These are phyloP conservation scores for Ambastaia sidthimunki DNA, from an alignment of 2,797 vertebrate genomes.

Conservation along the genomic window DNA sequence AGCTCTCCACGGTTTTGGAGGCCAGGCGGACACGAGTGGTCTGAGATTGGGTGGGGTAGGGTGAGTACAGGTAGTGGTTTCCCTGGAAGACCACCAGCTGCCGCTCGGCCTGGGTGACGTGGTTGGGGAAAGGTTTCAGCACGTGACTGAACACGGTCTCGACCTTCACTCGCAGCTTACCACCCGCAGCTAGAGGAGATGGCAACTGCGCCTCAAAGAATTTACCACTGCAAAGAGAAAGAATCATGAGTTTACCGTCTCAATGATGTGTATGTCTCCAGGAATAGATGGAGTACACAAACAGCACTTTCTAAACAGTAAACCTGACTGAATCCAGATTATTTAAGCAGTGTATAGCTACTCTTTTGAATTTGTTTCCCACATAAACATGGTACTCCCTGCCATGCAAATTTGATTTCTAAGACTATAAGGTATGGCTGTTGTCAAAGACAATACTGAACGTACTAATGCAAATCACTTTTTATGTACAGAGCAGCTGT, in stretches of 20 bases:
- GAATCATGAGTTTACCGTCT: not conserved
- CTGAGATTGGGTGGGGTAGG: constrained; percentile 89
- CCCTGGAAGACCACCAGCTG: constrained; percentile 97
- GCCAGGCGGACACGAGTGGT: constrained; percentile 90
- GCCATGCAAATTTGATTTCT: no score
- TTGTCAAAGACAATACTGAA: not conserved
- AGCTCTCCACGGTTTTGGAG: constrained; percentile 92
- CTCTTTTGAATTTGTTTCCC: not conserved
- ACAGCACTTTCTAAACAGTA: not conserved
- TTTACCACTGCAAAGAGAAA: constrained; percentile 79
- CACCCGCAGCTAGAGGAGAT: constrained; percentile 82
- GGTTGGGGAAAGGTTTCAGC: constrained; percentile 91
- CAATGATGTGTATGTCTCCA: not conserved
- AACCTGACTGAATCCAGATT: not conserved
- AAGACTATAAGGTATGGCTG: not conserved
- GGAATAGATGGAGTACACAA: not conserved
- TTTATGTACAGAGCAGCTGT: no score
- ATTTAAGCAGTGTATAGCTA: not conserved
- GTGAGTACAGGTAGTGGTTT: constrained; percentile 96
- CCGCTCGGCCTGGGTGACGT: constrained; percentile 94
- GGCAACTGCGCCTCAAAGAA: constrained; percentile 89
- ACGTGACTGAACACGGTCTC: constrained; percentile 92
- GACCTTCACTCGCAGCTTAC: constrained; percentile 86
- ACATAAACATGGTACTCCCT: not conserved
- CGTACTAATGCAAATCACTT: not conserved